Evolutionary conservation across 2,797 vertebrate genomes (phyloP), one percentile per base, ranked within the genome.

Genomic region (Natrix natrix): DNA sequence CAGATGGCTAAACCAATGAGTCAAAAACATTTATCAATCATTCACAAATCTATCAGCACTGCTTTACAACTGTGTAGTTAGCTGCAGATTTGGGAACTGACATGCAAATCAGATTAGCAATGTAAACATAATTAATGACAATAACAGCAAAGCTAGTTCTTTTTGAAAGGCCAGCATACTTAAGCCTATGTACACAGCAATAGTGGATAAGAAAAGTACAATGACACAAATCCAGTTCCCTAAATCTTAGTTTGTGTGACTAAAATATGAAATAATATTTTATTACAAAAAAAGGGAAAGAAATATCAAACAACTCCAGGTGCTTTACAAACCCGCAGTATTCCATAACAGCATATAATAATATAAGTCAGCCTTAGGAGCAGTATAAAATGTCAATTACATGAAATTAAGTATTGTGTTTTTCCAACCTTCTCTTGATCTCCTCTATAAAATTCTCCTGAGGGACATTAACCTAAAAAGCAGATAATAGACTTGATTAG

Each of bases 401-500:
- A 87, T 7, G 8, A 55, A n/a, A 86, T 63, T 26, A 37, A 13
- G 10, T 4, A 1, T 22, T 48, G 56, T 96, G 95, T 52, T 93
- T 88, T 94, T 94, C 90, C 95, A 97, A 98, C 93, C 98, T 96
- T 59, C 96, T 99, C 97, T 97, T 97, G 97, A 99, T 98, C 97
- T 99, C 99, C 37, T 93, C 96, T 87, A 98, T 95, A 17, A 99
- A 97, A 89, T 98, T 97, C 66, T 96, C 97, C 96, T 98, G 98
- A 90, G 98, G 97, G 92, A 99, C 88, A 91, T 98, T 97, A 32
- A 98, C 97, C 99, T 99, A 95, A 90, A 97, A 97, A 93, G 90
- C 48, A 95, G 94, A 95, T 0, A 4, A n/a, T 22, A 16, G 2
- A 91, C 43, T 32, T 16, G 88, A 90, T 90, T 86, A 54, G n/a